Percentiles rank a stretch among this genome's conserved stretches.
phyloP scores from a whole-genome alignment of 2,797 vertebrate species.

The Crocidura indochinensis region DNA sequence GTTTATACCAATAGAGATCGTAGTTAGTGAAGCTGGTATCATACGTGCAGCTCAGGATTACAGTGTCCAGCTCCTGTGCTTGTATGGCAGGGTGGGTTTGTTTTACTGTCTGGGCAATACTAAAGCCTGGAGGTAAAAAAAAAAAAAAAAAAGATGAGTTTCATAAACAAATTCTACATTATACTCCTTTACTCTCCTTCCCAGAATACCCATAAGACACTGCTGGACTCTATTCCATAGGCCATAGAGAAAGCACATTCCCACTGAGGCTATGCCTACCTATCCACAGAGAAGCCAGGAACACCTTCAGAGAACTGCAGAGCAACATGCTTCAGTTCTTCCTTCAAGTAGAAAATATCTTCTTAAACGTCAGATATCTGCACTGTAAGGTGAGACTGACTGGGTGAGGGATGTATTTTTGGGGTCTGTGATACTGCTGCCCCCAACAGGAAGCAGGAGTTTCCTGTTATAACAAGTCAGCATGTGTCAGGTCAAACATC shows the following conservation, averaged over 20 bases:
- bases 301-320: background rate
- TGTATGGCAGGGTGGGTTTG: background rate
- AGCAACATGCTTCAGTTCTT: background rate
- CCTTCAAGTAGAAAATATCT: background rate
- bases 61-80: constrained; percentile 32
- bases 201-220: rapidly evolving
- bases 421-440: background rate
- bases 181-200: rapidly evolving
- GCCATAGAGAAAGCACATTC: background rate
- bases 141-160: background rate
- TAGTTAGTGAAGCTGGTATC: rapidly evolving
- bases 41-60: constrained; percentile 67
- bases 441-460: background rate
- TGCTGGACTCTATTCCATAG: background rate
- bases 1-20: constrained; percentile 63
- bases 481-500: background rate
- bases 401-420: background rate
- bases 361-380: background rate
- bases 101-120: constrained; percentile 52
- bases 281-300: background rate
- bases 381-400: background rate
- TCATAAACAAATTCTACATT: background rate
- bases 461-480: background rate
- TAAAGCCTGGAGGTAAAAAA: constrained; percentile 36
- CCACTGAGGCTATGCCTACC: background rate